Percentiles rank a stretch among this genome's conserved stretches.
Evolutionary conservation across 2,888 invertebrate genomes (phyloP).

Genomic region (Venustoraphidia nigricollis): DNA sequence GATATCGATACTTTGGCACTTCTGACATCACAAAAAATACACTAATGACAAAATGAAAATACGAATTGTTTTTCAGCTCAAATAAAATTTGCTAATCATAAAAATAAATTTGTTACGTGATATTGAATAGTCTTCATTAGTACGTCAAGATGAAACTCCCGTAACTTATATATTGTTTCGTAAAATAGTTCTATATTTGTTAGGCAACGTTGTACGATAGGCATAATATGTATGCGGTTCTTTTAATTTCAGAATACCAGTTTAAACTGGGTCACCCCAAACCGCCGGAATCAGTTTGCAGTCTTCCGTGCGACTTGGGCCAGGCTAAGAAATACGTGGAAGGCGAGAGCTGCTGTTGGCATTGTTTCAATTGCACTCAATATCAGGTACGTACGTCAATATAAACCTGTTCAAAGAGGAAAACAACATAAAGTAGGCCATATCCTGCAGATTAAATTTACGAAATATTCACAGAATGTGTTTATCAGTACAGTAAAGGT

Average conservation of each 20-base stretch:
- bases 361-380: constrained; percentile 78
- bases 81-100: too few species aligned
- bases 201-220: too few species aligned
- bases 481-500: neutral
- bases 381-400: constrained; percentile 48
- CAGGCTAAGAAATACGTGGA: constrained; percentile 88
- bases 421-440: neutral
- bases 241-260: constrained; percentile 49
- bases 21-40: too few species aligned
- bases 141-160: too few species aligned
- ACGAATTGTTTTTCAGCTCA: too few species aligned
- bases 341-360: constrained; percentile 90
- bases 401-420: neutral
- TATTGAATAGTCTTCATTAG: too few species aligned
- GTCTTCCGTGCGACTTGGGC: constrained; percentile 71
- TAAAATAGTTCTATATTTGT: too few species aligned
- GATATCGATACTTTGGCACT: too few species aligned
- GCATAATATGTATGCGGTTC: neutral
- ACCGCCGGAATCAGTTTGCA: constrained; percentile 82
- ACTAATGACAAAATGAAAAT: too few species aligned
- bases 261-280: constrained; percentile 64
- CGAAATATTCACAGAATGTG: neutral
- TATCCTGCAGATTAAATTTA: neutral
- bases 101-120: too few species aligned
- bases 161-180: too few species aligned